phyloP scores from a whole-genome alignment of 2,113 vertebrate species.

The Epinephelus moara region DNA sequence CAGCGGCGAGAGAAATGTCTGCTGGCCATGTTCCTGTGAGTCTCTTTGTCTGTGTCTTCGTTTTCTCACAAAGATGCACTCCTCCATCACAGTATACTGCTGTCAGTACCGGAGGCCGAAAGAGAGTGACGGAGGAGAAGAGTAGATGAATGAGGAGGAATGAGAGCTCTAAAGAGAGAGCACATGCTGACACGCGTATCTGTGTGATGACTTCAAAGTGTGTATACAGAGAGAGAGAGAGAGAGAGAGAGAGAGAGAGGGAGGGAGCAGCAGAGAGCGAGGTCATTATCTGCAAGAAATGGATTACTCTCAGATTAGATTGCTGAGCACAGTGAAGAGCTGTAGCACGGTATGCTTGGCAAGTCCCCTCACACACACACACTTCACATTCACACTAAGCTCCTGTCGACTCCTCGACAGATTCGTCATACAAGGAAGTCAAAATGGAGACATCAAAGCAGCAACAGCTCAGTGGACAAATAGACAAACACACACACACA shows the following conservation, averaged over 20 bases:
- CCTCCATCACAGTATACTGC: slow-evolving; percentile 17
- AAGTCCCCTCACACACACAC: slow-evolving; percentile 52
- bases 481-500: not conserved
- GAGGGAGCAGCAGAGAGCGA: slow-evolving; percentile 38
- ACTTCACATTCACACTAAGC: slow-evolving; percentile 42
- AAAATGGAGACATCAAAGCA: slow-evolving; percentile 74
- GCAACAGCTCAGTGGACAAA: slow-evolving; percentile 17
- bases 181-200: slow-evolving; percentile 77
- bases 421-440: slow-evolving; percentile 59
- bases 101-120: slow-evolving; percentile 27
- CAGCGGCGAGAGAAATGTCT: slow-evolving; percentile 35
- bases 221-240: slow-evolving; percentile 57
- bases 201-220: slow-evolving; percentile 82
- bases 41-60: slow-evolving; percentile 35
- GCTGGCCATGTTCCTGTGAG: slow-evolving; percentile 32
- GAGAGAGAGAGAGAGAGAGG: slow-evolving; percentile 39
- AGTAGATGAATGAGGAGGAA: slow-evolving; percentile 45
- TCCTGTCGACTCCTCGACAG: slow-evolving; percentile 68
- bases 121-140: slow-evolving; percentile 35
- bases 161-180: slow-evolving; percentile 54
- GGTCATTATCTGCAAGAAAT: slow-evolving; percentile 85
- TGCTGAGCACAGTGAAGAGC: slow-evolving; percentile 74
- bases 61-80: slow-evolving; percentile 22
- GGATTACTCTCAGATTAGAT: slow-evolving; percentile 86
- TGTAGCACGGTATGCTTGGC: slow-evolving; percentile 58